Conservation (phyloP, 2,888 invertebrate genomes). For the Erpobdella octoculata region DNA sequence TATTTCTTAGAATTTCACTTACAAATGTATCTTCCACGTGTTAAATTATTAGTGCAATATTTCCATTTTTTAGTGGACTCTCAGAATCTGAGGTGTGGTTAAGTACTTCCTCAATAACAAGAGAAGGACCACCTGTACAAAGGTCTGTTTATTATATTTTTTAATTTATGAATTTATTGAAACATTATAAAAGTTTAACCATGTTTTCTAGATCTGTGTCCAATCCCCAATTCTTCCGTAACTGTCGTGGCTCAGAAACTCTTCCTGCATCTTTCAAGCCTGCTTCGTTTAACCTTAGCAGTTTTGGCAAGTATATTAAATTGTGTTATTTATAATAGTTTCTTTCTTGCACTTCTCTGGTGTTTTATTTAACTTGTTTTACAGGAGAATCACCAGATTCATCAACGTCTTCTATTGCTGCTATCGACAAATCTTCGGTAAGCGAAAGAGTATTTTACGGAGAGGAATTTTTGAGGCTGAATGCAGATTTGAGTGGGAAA, state of each 20-base stretch:
- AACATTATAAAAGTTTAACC: background rate
- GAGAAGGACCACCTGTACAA: conserved; percentile 5
- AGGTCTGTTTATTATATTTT: no score
- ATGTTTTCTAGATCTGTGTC: conserved; percentile 27
- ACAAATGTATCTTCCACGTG: no score
- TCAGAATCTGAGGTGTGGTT: conserved; percentile 14
- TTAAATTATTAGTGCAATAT: background rate
- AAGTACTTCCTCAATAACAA: conserved; percentile 13
- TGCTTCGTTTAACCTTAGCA: background rate
- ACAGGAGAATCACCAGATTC: background rate
- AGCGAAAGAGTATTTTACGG: no score
- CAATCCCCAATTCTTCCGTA: conserved; percentile 33
- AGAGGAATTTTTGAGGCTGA: no score
- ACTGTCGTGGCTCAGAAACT: conserved; percentile 6
- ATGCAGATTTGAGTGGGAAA: no score
- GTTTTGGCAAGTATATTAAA: background rate
- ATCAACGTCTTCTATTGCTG: background rate
- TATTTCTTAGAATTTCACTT: background rate
- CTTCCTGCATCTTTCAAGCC: background rate
- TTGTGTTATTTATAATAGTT: background rate
- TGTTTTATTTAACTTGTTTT: background rate
- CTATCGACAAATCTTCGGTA: background rate
- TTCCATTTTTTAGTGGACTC: no score
- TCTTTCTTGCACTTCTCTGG: background rate
- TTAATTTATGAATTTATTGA: background rate